Evolutionary conservation across 2,797 vertebrate species (phyloP).

Genomic region (Percopsis omiscomaycus): DNA sequence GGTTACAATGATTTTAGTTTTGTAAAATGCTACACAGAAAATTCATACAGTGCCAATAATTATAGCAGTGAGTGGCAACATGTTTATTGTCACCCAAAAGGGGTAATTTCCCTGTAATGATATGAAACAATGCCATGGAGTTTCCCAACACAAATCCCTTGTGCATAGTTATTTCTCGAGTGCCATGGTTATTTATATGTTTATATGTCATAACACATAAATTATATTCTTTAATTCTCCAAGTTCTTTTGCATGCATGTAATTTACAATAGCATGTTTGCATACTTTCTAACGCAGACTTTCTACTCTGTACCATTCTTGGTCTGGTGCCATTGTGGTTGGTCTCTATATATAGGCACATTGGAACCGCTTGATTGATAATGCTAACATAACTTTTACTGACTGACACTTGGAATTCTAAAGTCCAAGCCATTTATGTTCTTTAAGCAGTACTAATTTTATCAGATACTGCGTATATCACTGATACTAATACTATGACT

Average conservation of each 20-base stretch:
- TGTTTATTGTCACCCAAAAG: slow-evolving; percentile 64
- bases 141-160: slow-evolving; percentile 53
- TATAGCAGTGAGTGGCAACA: slow-evolving; percentile 49
- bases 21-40: slow-evolving; percentile 23
- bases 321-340: slow-evolving; percentile 76
- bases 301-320: slow-evolving; percentile 62
- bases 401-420: slow-evolving; percentile 56
- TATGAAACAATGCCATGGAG: slow-evolving; percentile 47
- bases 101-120: slow-evolving; percentile 57
- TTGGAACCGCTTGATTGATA: slow-evolving; percentile 79
- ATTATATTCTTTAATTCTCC: slow-evolving; percentile 51
- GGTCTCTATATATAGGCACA: slow-evolving; percentile 52
- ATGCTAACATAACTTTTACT: slow-evolving; percentile 68
- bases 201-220: slow-evolving; percentile 65
- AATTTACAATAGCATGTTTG: slow-evolving; percentile 65
- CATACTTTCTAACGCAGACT: slow-evolving; percentile 61
- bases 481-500: too few relatives aligned
- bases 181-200: slow-evolving; percentile 65
- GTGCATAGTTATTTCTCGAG: slow-evolving; percentile 50
- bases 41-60: slow-evolving; percentile 61
- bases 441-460: slow-evolving; percentile 21
- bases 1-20: slow-evolving; percentile 33
- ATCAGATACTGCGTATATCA: too few relatives aligned
- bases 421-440: slow-evolving; percentile 31
- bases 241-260: slow-evolving; percentile 61